Evolutionary conservation across 2,113 vertebrate species (phyloP), one percentile per base, ranked within the genome.

Genomic region (Pteronura brasiliensis): DNA sequence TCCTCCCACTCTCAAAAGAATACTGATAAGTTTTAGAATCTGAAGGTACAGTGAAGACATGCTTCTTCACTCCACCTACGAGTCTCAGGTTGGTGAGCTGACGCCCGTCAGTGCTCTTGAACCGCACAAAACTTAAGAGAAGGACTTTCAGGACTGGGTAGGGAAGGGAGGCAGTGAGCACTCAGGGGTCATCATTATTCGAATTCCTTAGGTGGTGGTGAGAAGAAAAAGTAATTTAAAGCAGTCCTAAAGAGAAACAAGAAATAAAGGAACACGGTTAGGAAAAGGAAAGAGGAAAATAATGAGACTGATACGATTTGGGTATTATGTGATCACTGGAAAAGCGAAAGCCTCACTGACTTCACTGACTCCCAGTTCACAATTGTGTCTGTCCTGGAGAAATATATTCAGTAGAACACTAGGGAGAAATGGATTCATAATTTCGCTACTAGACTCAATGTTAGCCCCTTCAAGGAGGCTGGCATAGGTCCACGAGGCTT

Each of bases 1-100:
- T 83, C 94, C 94, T 97, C 97, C 97, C 44, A 96, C 97, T 94
- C 97, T 88, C 77, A 94, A 90, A 93, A 96, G 94, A 89, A 98
- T 80, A 97, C 74, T 88, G 97, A 91, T 95, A 98, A 96, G 39
- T 87, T 97, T 90, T 63, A 82, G 95, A 96, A 90, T 47, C 44
- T 88, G 71, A 87, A 97, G 87, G 87, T 82, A 49, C 57, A 59
- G 52, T 23, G 96, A 97, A 97, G 95, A 96, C 65, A 82, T 44
- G 31, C 44, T 97, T 95, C 39, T 96, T 96, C 57, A 49, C 36
- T 96, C 88, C 95, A 87, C 80, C 80, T 88, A 84, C 1, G 3
- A 90, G 72, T 52, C 79, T 88, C 88, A 79, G 72, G 88, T 57
- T 67, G 87, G 63, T 86, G 92, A 97, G 80, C 59, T 81, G 23